phyloP scores from a whole-genome alignment of 2,888 invertebrate species.

The Tupiocoris notatus region DNA sequence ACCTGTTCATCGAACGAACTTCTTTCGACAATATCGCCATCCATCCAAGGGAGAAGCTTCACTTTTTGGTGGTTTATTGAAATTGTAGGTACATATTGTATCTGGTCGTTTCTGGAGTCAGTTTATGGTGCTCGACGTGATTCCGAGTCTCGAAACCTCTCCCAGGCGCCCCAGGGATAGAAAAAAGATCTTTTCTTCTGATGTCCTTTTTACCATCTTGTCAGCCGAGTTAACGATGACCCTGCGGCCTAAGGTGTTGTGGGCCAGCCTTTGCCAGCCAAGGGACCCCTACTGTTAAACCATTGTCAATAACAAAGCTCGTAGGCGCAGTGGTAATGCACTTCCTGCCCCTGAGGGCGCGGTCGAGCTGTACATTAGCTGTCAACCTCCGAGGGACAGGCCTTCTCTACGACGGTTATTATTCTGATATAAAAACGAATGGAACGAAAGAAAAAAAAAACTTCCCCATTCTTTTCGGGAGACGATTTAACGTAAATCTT shows the following conservation, averaged over 20 bases:
- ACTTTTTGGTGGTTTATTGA: too few species aligned
- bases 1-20: too few species aligned
- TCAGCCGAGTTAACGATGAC: background rate
- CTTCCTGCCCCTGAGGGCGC: conserved; percentile 21
- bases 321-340: conserved; percentile 15
- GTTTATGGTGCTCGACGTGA: background rate
- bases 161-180: background rate
- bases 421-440: background rate
- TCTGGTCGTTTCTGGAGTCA: too few species aligned
- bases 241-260: background rate
- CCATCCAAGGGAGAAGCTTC: too few species aligned
- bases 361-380: conserved; percentile 23
- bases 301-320: conserved; percentile 29
- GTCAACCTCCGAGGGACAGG: background rate
- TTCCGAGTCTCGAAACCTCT: background rate
- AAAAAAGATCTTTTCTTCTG: background rate
- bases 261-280: background rate
- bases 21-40: too few species aligned
- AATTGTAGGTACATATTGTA: too few species aligned
- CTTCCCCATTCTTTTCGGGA: background rate
- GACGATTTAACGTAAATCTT: background rate
- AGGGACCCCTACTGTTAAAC: conserved; percentile 17
- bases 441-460: background rate
- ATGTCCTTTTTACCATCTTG: background rate
- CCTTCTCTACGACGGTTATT: background rate